These are phyloP conservation scores for Trichonephila clavata DNA, from an alignment of 1,140 invertebrate genomes.

Conservation along the genomic window DNA sequence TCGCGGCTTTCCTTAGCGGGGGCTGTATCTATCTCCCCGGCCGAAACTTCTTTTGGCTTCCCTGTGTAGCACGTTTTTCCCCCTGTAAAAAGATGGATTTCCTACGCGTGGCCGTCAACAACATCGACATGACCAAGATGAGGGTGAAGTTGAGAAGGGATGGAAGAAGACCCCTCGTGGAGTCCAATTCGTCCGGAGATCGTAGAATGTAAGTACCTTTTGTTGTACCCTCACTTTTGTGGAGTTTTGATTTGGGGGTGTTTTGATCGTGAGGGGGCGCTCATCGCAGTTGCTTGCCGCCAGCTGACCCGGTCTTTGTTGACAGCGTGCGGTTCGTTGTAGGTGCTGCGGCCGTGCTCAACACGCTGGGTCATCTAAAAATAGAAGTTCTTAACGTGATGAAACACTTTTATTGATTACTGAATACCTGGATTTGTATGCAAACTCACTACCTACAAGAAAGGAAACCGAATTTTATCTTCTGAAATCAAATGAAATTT, in stretches of 20 bases:
- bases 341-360: too few species aligned
- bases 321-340: neutral
- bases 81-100: constrained; percentile 58
- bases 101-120: constrained; percentile 63
- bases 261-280: constrained; percentile 24
- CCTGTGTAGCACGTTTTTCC: neutral
- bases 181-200: constrained; percentile 53
- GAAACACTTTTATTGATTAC: too few species aligned
- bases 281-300: neutral
- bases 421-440: too few species aligned
- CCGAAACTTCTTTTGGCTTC: neutral
- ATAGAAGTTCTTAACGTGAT: too few species aligned
- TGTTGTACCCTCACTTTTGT: constrained; percentile 3
- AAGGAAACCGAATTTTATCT: too few species aligned
- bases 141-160: constrained; percentile 40
- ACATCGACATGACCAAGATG: constrained; percentile 71
- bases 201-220: constrained; percentile 56
- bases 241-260: neutral
- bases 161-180: constrained; percentile 52
- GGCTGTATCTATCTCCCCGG: neutral
- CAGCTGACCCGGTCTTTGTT: neutral
- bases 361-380: too few species aligned
- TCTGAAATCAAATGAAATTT: too few species aligned
- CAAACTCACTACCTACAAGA: too few species aligned
- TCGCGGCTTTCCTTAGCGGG: neutral